phyloP scores from a whole-genome alignment of 1,140 invertebrate species.

The Radopholus similis region DNA sequence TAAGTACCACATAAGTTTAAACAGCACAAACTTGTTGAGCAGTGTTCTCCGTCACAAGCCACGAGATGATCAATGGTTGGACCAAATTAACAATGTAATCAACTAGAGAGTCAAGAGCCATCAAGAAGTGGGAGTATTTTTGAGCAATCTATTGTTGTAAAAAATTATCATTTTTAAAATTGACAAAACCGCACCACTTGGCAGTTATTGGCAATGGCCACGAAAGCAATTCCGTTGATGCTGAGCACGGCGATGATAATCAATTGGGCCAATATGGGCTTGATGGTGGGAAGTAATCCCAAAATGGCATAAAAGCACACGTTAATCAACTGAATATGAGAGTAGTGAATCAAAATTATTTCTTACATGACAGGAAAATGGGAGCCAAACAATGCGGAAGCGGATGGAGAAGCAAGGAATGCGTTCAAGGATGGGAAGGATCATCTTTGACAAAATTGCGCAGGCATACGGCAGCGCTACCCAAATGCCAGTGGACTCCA shows the following conservation, averaged over 20 bases:
- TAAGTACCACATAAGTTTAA: too few relatives aligned
- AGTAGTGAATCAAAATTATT: too few relatives aligned
- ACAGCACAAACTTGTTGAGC: too few relatives aligned
- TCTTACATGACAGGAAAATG: slow-evolving; percentile 3
- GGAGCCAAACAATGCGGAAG: not conserved
- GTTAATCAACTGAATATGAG: slow-evolving; percentile 9
- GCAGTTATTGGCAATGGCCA: not conserved
- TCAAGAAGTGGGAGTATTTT: not conserved
- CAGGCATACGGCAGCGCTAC: not conserved
- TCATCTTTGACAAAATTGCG: not conserved
- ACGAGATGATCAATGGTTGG: slow-evolving; percentile 2
- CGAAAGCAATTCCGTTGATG: not conserved
- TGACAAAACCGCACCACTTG: not conserved
- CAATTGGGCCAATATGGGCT: not conserved
- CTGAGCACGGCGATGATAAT: not conserved
- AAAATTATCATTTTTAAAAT: not conserved
- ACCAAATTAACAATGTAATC: not conserved
- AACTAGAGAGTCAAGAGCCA: not conserved
- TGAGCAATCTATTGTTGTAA: not conserved
- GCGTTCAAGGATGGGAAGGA: not conserved
- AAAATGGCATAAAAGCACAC: not conserved
- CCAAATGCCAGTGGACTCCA: slow-evolving; percentile 2
- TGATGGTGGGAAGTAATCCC: not conserved
- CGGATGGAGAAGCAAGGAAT: not conserved
- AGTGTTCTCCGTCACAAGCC: too few relatives aligned